phyloP scores from a whole-genome alignment of 2,113 vertebrate genomes.

The Nesogale talazaci region DNA sequence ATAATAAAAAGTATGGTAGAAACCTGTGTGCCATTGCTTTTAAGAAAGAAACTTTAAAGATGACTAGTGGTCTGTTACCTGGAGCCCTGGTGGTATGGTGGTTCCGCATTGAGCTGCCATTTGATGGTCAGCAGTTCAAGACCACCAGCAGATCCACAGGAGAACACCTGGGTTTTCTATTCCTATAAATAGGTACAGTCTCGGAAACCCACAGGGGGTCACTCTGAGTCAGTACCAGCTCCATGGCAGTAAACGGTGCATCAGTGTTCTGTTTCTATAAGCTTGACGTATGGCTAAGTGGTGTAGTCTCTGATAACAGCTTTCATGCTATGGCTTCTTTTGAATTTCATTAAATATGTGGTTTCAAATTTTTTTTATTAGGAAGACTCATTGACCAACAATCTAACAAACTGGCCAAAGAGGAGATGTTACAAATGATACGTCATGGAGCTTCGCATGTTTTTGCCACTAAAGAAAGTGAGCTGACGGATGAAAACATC shows the following conservation, averaged over 20 bases:
- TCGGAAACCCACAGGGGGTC: too few relatives aligned
- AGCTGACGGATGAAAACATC: slow-evolving; percentile 94
- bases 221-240: too few relatives aligned
- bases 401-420: slow-evolving; percentile 93
- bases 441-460: slow-evolving; percentile 93
- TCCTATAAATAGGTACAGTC: too few relatives aligned
- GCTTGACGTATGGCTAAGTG: slow-evolving; percentile 15
- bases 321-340: slow-evolving; percentile 43
- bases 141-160: too few relatives aligned
- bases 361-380: slow-evolving; percentile 76
- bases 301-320: slow-evolving; percentile 16
- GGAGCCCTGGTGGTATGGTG: too few relatives aligned
- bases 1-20: slow-evolving; percentile 34
- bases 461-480: slow-evolving; percentile 94
- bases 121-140: too few relatives aligned
- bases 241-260: too few relatives aligned
- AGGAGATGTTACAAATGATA: slow-evolving; percentile 96
- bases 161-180: too few relatives aligned
- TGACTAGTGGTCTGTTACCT: too few relatives aligned
- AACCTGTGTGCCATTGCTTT: slow-evolving; percentile 11
- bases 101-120: too few relatives aligned
- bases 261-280: slow-evolving; percentile 31
- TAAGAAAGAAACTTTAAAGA: slow-evolving; percentile 22
- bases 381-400: slow-evolving; percentile 93
- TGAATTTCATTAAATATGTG: slow-evolving; percentile 20